phyloP scores from a whole-genome alignment of 2,888 invertebrate species.

The Lissocephala sabroskyi region DNA sequence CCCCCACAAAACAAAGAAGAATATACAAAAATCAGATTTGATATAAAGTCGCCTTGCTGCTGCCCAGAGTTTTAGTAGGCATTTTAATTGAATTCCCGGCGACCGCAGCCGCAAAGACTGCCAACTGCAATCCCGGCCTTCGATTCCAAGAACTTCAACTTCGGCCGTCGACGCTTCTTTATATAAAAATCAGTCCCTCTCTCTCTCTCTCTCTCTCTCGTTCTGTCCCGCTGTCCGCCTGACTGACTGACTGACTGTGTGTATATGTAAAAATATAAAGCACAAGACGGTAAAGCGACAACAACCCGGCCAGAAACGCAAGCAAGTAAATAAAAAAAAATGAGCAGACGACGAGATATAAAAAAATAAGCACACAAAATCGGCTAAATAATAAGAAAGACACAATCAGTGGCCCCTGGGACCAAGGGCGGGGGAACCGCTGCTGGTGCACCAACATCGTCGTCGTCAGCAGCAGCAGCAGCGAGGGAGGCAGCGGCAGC shows the following conservation, averaged over 20 bases:
- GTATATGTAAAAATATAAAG: slow-evolving; percentile 28
- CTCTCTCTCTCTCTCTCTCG: too few relatives aligned
- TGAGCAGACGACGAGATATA: slow-evolving; percentile 10
- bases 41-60: background rate
- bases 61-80: slow-evolving; percentile 25
- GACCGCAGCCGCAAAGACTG: too few relatives aligned
- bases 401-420: too few relatives aligned
- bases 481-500: background rate
- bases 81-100: slow-evolving; percentile 60
- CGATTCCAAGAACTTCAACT: slow-evolving; percentile 5
- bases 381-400: slow-evolving; percentile 2
- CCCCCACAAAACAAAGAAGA: background rate
- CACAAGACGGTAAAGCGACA: slow-evolving; percentile 40
- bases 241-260: slow-evolving; percentile 18
- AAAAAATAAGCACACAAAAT: background rate
- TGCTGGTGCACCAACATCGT: too few relatives aligned
- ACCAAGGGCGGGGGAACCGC: background rate
- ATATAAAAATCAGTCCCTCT: too few relatives aligned
- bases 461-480: too few relatives aligned
- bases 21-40: too few relatives aligned
- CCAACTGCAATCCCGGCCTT: too few relatives aligned
- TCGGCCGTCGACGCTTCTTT: too few relatives aligned
- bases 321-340: slow-evolving; percentile 40
- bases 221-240: too few relatives aligned
- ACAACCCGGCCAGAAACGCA: slow-evolving; percentile 22